Evolutionary conservation across 2,797 vertebrate species (phyloP).

Genomic region (Gallirallus australis): DNA sequence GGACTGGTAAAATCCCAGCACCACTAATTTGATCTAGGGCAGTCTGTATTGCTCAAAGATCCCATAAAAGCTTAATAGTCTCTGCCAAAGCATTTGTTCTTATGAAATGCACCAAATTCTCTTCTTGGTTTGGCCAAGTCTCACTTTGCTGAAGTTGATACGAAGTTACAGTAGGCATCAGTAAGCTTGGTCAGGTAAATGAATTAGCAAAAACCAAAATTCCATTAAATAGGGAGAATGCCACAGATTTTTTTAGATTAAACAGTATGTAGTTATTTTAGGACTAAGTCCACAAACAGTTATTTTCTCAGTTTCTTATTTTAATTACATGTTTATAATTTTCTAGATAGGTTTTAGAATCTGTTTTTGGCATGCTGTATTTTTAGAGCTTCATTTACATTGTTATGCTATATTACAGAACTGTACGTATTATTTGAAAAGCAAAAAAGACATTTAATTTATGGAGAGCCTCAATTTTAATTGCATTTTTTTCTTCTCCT

Average conservation of each 20-base stretch:
- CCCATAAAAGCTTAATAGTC: not conserved
- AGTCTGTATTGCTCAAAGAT: not conserved
- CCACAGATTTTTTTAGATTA: not conserved
- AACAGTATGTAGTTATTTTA: not conserved
- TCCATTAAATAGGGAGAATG: not conserved
- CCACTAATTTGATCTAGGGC: not conserved
- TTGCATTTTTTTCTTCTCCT: not conserved
- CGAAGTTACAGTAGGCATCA: not conserved
- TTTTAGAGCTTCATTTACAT: slow-evolving; percentile 30
- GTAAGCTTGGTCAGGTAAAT: not conserved
- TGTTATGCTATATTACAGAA: not conserved
- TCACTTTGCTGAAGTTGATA: not conserved
- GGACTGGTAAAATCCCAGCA: not conserved
- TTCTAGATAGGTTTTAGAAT: not conserved
- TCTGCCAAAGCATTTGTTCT: not conserved
- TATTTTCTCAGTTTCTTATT: slow-evolving; percentile 21
- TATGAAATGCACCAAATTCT: not conserved
- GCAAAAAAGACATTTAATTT: slow-evolving; percentile 20
- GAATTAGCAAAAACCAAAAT: not conserved
- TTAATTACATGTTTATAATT: slow-evolving; percentile 7
- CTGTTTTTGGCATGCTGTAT: not conserved
- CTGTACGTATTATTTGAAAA: not conserved
- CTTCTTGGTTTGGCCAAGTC: not conserved
- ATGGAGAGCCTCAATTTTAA: slow-evolving; percentile 3
- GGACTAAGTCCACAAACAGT: not conserved